These are phyloP conservation scores for Yponomeuta plumbellus DNA, from an alignment of 2,888 invertebrate genomes.

Conservation along the genomic window DNA sequence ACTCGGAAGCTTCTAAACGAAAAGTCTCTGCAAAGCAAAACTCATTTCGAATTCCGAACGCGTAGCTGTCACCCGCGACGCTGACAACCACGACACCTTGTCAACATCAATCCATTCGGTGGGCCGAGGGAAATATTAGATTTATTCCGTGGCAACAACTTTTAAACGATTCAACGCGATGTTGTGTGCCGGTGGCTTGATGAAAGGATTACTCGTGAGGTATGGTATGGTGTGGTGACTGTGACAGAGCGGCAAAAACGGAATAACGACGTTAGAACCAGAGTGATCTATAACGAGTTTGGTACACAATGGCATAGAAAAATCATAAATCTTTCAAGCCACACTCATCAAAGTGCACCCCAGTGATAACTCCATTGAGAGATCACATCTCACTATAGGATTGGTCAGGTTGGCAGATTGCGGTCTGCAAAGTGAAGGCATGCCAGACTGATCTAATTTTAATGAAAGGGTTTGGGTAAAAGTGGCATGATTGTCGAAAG, in stretches of 20 bases:
- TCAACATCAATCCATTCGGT: conserved; percentile 14
- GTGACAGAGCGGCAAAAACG: not conserved
- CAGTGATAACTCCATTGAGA: too few species aligned
- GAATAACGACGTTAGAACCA: too few species aligned
- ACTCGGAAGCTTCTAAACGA: not conserved
- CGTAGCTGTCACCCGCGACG: conserved; percentile 7
- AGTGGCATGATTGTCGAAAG: too few species aligned
- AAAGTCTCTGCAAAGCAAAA: not conserved
- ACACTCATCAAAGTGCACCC: too few species aligned
- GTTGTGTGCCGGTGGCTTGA: conserved; percentile 15
- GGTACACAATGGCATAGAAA: too few species aligned
- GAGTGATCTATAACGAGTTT: too few species aligned
- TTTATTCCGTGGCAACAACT: not conserved
- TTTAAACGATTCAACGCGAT: not conserved
- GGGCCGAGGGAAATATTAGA: not conserved
- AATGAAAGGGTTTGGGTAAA: too few species aligned
- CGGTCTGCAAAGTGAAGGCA: too few species aligned
- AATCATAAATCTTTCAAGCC: too few species aligned
- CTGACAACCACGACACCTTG: conserved; percentile 18
- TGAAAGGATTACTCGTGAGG: conserved; percentile 3
- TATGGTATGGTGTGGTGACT: not conserved
- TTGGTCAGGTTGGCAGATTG: too few species aligned
- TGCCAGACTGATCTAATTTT: too few species aligned
- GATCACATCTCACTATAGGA: too few species aligned
- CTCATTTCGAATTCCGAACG: conserved; percentile 26